Evolutionary conservation across 2,888 invertebrate species (phyloP).

Genomic region (Drosophila anceps): DNA sequence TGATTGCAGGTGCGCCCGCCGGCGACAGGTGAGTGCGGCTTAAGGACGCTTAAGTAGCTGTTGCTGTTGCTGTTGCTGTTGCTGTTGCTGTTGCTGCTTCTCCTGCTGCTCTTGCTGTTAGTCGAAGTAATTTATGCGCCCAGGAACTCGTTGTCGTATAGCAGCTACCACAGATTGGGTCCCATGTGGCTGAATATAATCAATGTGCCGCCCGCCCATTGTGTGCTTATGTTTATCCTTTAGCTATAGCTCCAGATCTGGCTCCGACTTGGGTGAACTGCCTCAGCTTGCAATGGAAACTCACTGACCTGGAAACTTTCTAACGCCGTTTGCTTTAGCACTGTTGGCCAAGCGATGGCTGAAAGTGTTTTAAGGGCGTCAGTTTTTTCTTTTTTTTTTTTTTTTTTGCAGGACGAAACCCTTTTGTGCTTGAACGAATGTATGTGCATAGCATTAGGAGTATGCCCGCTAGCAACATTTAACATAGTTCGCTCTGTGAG

Average conservation of each 20-base stretch:
- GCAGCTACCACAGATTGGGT: constrained; percentile 72
- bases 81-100: background rate
- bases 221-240: constrained; percentile 68
- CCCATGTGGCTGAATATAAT: constrained; percentile 80
- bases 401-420: constrained; percentile 20
- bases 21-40: constrained; percentile 71
- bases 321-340: constrained; percentile 32
- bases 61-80: constrained; percentile 21
- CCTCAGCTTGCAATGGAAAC: constrained; percentile 49
- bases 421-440: constrained; percentile 31
- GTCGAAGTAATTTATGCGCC: constrained; percentile 72
- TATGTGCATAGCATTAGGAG: constrained; percentile 57
- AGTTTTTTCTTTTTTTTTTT: constrained; percentile 4
- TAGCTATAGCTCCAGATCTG: constrained; percentile 15
- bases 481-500: constrained; percentile 15
- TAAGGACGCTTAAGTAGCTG: constrained; percentile 64
- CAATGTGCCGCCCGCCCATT: constrained; percentile 67
- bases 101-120: constrained; percentile 26
- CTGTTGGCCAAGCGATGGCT: constrained; percentile 27
- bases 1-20: constrained; percentile 63
- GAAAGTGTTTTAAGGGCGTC: constrained; percentile 41
- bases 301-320: constrained; percentile 80
- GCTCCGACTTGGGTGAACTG: constrained; percentile 18
- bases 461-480: constrained; percentile 20
- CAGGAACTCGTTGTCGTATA: constrained; percentile 48